phyloP scores from a whole-genome alignment of 2,797 vertebrate genomes.

The Cynodonichthys magdalenae region DNA sequence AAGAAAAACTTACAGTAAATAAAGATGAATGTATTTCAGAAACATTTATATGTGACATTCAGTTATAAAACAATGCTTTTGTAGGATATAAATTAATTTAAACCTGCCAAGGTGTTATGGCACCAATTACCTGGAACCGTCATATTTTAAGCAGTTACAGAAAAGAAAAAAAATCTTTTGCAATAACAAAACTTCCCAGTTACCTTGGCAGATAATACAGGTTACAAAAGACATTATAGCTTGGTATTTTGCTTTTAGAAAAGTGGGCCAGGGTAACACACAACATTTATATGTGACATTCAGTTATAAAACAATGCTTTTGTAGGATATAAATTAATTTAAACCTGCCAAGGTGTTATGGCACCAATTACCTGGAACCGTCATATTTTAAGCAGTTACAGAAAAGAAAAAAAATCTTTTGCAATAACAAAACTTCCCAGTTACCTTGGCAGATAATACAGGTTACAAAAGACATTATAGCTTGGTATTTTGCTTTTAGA shows the following conservation, averaged over 20 bases:
- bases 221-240: neutral
- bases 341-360: no score
- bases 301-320: neutral
- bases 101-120: no score
- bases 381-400: neutral
- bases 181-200: neutral
- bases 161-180: no score
- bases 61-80: neutral
- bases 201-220: neutral
- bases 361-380: neutral
- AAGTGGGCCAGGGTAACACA: neutral
- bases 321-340: neutral
- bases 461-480: neutral
- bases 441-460: neutral
- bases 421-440: neutral
- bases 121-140: neutral
- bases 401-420: no score
- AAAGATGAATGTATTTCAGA: neutral
- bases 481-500: conserved; percentile 1
- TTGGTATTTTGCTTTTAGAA: conserved; percentile 3
- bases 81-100: neutral
- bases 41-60: neutral
- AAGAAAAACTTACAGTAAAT: neutral
- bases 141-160: neutral
- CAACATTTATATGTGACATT: neutral